phyloP scores from a whole-genome alignment of 2,113 vertebrate genomes.

The Rhineura floridana region DNA sequence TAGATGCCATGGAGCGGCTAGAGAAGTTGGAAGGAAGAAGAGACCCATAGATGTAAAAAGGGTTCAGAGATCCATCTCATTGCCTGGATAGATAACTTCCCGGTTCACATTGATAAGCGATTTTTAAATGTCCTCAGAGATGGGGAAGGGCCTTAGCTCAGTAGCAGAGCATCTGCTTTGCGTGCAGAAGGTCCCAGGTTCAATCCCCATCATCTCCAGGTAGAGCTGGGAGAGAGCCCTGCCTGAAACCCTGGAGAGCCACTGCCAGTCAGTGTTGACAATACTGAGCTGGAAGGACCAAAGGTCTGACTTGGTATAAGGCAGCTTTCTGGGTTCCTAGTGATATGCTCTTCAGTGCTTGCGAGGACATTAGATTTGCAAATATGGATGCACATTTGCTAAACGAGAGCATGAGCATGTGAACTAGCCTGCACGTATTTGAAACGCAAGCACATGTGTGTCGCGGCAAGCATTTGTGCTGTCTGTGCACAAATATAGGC shows the following conservation, averaged over 20 bases:
- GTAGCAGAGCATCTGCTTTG: too few species aligned
- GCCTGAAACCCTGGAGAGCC: too few species aligned
- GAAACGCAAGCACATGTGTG: not conserved
- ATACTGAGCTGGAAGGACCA: too few species aligned
- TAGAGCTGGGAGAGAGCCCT: too few species aligned
- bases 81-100: too few species aligned
- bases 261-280: too few species aligned
- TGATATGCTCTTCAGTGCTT: not conserved
- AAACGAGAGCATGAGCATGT: not conserved
- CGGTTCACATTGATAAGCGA: not conserved
- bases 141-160: too few species aligned
- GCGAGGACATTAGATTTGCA: not conserved
- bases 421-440: too few species aligned
- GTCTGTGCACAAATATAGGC: not conserved
- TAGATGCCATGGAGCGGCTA: not conserved
- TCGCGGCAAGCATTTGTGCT: not conserved
- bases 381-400: not conserved
- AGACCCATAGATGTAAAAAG: not conserved
- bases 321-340: too few species aligned
- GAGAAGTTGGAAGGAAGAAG: not conserved
- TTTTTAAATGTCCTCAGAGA: not conserved
- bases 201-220: too few species aligned
- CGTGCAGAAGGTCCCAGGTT: too few species aligned
- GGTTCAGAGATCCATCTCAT: not conserved
- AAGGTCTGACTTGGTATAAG: too few species aligned